Evolutionary conservation across 2,797 vertebrate species (phyloP), one percentile per base, ranked within the genome.

Genomic region (Trichosurus vulpecula): DNA sequence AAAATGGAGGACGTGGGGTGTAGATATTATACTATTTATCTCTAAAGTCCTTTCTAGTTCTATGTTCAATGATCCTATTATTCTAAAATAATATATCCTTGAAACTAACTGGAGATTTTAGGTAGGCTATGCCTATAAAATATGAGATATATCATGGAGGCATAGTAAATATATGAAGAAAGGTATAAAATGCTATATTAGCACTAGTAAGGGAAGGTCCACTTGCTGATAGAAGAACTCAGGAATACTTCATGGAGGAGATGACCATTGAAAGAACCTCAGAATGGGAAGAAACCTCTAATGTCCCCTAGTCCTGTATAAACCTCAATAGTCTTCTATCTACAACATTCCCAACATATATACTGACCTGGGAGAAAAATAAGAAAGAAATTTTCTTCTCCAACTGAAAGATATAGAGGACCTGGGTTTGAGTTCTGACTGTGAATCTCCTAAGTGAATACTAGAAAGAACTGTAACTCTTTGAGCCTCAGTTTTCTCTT

Each of bases 191-290:
- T 47, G 53, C 35, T 54, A 66, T 66, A 41, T 81, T 13, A 54
- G 3, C 0, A 3, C 41, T 52, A 27, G 91, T 58, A 56, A 90
- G 1, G 25, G 31, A 41, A 53, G 87, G 52, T 9, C 13, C 22
- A 1, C 0, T 81, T 94, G 12, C 11, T 6, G 52, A 0, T 14
- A 57, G 54, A n/a, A 30, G 11, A 58, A 74, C 29, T 0, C 11
- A 53, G 2, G 6, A 91, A 61, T 19, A 0, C 31, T 13, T 57
- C 41, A 56, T 29, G 27, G 31, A 91, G 35, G 54, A 89, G n/a
- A 19, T 2, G 3, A 56, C 56, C 27, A 90, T 52, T 53, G 54
- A 91, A 56, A 1, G 90, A 47, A 92, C 0, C 22, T 30, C 53
- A 54, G 66, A 74, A 95, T 54, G 89, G 1, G 19, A 25, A 81